phyloP scores from a whole-genome alignment of 2,888 invertebrate genomes.

The Drosophila setosimentum region DNA sequence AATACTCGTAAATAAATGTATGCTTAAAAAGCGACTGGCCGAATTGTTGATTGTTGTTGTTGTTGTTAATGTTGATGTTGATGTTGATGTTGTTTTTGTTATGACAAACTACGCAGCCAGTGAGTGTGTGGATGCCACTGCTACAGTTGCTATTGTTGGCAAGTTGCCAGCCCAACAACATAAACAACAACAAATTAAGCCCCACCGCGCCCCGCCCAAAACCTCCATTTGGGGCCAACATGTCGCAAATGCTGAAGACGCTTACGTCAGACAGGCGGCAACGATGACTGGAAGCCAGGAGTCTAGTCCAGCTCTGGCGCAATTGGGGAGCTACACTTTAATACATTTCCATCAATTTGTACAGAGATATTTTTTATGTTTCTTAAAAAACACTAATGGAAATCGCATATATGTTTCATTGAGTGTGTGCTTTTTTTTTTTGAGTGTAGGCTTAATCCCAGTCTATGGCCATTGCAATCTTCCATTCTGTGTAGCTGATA shows the following conservation, averaged over 20 bases:
- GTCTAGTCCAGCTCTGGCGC: constrained; percentile 23
- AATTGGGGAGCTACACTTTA: background rate
- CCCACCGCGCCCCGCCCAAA: background rate
- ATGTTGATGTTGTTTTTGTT: constrained; percentile 23
- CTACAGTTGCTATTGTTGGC: constrained; percentile 47
- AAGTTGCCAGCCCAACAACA: constrained; percentile 55
- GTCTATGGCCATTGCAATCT: background rate
- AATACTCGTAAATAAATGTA: constrained; percentile 68
- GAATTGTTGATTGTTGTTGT: constrained; percentile 14
- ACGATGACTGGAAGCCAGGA: constrained; percentile 25
- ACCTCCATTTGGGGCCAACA: constrained; percentile 18
- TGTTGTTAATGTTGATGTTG: constrained; percentile 24
- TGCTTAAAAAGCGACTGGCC: constrained; percentile 55
- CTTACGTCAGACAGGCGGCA: constrained; percentile 63
- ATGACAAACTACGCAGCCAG: constrained; percentile 53
- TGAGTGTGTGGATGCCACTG: constrained; percentile 27
- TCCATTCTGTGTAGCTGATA: background rate
- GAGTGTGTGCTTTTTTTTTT: background rate
- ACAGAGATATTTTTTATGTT: background rate
- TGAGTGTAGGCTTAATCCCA: background rate
- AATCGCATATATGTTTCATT: too few species aligned
- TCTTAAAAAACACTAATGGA: background rate
- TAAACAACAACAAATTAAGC: background rate
- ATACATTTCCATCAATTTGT: background rate
- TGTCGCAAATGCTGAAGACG: constrained; percentile 31